Evolutionary conservation across 2,113 vertebrate genomes (phyloP).

Genomic region (Ptilorrhoa leucosticta): DNA sequence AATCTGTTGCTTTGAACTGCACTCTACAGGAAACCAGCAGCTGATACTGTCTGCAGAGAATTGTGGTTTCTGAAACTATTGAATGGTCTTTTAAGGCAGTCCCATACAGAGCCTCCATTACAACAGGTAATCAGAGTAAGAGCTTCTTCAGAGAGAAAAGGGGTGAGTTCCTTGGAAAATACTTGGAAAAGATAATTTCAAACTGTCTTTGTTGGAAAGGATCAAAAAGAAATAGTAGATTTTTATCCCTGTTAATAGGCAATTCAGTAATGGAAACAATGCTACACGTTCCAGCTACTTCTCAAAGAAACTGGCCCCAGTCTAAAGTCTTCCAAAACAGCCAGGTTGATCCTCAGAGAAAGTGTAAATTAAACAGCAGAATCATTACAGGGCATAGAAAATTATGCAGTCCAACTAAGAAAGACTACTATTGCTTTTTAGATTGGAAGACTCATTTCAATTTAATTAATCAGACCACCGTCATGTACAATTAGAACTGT

Average conservation of each 20-base stretch:
- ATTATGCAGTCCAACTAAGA: background rate
- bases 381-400: background rate
- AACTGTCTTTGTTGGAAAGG: background rate
- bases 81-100: background rate
- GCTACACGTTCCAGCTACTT: background rate
- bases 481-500: background rate
- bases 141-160: background rate
- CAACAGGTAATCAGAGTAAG: background rate
- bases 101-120: background rate
- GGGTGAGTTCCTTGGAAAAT: background rate
- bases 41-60: background rate
- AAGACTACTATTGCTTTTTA: background rate
- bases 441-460: background rate
- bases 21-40: background rate
- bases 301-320: background rate
- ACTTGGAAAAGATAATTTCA: background rate
- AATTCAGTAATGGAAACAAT: background rate
- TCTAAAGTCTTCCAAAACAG: background rate
- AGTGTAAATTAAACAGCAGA: background rate
- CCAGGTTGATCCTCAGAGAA: background rate
- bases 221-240: background rate
- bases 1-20: background rate
- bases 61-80: background rate
- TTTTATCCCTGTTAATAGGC: constrained; percentile 2
- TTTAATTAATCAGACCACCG: background rate